Percentiles rank a stretch among this genome's conserved stretches.
Conservation (phyloP, 2,797 vertebrate species). For the Xyrichtys novacula region DNA sequence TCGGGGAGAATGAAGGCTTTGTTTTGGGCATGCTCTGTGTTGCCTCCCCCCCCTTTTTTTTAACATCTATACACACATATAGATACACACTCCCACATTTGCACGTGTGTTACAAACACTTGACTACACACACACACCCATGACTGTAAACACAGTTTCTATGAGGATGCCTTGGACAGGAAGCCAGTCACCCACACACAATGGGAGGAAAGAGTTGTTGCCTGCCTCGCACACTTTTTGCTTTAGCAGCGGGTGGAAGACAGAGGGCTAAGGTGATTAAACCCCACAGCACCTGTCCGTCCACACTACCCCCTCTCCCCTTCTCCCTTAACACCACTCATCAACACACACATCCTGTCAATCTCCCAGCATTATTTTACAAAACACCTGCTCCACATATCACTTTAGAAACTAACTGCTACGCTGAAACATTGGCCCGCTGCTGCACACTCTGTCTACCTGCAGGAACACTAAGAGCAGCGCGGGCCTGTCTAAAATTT, state of each 20-base stretch:
- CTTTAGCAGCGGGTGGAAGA: slow-evolving; percentile 64
- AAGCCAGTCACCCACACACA: slow-evolving; percentile 68
- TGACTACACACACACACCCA: slow-evolving; percentile 23
- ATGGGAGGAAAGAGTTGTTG: slow-evolving; percentile 84
- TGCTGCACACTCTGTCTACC: slow-evolving; percentile 55
- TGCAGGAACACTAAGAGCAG: slow-evolving; percentile 54
- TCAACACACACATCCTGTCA: slow-evolving; percentile 59
- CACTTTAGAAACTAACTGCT: slow-evolving; percentile 57
- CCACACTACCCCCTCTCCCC: slow-evolving; percentile 29
- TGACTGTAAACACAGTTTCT: slow-evolving; percentile 43
- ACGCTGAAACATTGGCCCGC: slow-evolving; percentile 34
- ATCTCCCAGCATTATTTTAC: slow-evolving; percentile 42
- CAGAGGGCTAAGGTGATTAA: slow-evolving; percentile 71
- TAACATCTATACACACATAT: background rate
- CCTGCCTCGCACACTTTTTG: slow-evolving; percentile 82
- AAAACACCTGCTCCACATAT: slow-evolving; percentile 53
- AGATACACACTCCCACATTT: slow-evolving; percentile 21
- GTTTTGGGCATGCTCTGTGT: slow-evolving; percentile 68
- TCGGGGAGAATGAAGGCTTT: slow-evolving; percentile 70
- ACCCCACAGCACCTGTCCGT: slow-evolving; percentile 78
- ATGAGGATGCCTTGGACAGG: slow-evolving; percentile 65
- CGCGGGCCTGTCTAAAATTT: slow-evolving; percentile 55
- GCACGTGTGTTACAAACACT: slow-evolving; percentile 18
- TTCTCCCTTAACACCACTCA: slow-evolving; percentile 21
- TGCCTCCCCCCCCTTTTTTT: slow-evolving; percentile 39